Evolutionary conservation across 2,888 invertebrate species (phyloP), one percentile per base, ranked within the genome.

Genomic region (Baronia brevicornis): DNA sequence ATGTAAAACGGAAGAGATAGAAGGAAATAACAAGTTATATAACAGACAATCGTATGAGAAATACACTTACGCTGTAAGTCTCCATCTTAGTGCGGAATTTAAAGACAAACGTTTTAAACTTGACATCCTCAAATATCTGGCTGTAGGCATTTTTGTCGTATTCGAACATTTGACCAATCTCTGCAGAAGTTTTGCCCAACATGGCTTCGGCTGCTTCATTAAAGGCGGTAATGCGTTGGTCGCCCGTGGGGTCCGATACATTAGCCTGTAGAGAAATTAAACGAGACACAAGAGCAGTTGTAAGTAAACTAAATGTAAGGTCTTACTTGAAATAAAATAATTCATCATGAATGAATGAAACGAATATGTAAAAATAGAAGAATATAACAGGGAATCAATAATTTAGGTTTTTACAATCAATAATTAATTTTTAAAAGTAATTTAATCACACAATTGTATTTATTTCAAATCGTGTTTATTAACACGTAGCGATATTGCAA

Each of bases 211-310:
- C 95, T 12, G 90, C 85, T 25, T 93, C 92, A 53, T 91, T 94
- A 82, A 99, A 99, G 42, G 94, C 90, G 1, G 96, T 97, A 4
- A 93, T 90, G 92, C 98, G 98, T 46, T 92, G 90, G 67, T 92
- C 92, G 28, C 92, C 94, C 1, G 94, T 91, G 69, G 90, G 91
- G 72, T 99, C 98, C 0, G 92, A 91, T 33, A 98, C 85, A 59
- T 91, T 94, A 46, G 91, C 88, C 95, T 96, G 64, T 7, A 69
- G 63, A 30, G 42, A 43, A 40, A 28, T 27, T 34, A 28, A 10
- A 30, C 2, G 3, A 2, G 4, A n/a, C n/a, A 5, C 3, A 6
- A n/a, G n/a, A n/a, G n/a, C n/a, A n/a, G n/a, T n/a, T n/a, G n/a
- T n/a, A n/a, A n/a, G n/a, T n/a, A n/a, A n/a, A n/a, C n/a, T n/a